These are phyloP conservation scores for Monarcha castaneiventris DNA, from an alignment of 2,113 vertebrate genomes.

Conservation along the genomic window DNA sequence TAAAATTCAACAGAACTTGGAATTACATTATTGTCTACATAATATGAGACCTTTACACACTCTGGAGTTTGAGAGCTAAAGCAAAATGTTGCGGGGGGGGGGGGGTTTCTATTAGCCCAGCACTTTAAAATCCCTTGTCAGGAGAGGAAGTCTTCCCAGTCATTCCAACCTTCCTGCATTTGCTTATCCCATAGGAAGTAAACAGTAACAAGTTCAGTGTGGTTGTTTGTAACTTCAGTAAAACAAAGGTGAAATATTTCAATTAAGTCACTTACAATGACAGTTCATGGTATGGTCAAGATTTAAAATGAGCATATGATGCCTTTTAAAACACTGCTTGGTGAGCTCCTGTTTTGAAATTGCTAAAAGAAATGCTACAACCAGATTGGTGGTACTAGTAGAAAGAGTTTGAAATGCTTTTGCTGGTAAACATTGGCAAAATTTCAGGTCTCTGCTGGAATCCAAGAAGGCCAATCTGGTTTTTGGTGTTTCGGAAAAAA, in stretches of 20 bases:
- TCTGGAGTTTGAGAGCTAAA: neutral
- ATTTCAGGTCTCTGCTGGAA: neutral
- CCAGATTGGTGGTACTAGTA: neutral
- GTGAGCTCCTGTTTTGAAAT: neutral
- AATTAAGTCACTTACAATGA: neutral
- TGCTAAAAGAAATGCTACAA: neutral
- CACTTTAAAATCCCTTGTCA: neutral
- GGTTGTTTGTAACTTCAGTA: neutral
- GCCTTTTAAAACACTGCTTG: neutral
- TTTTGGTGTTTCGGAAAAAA: neutral
- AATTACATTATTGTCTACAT: neutral
- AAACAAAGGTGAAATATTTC: neutral
- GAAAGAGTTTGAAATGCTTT: neutral
- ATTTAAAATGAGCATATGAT: neutral
- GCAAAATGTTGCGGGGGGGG: neutral
- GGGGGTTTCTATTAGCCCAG: neutral
- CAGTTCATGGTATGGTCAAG: neutral
- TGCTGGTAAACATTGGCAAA: neutral
- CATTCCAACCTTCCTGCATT: neutral
- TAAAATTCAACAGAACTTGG: neutral
- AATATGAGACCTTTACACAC: neutral
- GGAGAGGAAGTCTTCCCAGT: neutral
- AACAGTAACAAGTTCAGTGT: neutral
- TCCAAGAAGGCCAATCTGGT: neutral
- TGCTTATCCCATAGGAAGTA: neutral